Conservation (phyloP, 1,140 invertebrate species). For the Ruditapes philippinarum region DNA sequence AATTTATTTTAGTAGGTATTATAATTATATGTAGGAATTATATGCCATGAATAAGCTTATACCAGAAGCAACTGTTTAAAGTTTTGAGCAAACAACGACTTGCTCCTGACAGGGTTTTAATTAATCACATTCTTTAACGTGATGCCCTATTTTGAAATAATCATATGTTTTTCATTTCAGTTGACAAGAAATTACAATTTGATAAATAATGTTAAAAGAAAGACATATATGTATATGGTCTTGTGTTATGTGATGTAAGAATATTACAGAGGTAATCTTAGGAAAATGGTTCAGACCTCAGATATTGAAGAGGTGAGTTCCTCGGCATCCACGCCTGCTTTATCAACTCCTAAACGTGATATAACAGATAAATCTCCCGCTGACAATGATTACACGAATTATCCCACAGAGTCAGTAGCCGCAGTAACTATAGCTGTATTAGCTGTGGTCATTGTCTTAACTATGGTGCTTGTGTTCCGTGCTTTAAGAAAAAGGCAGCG, state of each 20-base stretch:
- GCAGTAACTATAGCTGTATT: constrained; percentile 62
- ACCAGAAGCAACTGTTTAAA: too few relatives aligned
- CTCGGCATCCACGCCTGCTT: not conserved
- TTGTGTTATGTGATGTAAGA: not conserved
- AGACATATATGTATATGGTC: too few relatives aligned
- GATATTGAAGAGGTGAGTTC: not conserved
- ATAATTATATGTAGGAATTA: too few relatives aligned
- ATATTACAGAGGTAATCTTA: not conserved
- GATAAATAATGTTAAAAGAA: too few relatives aligned
- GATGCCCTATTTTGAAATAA: too few relatives aligned
- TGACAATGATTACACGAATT: not conserved
- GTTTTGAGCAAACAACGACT: too few relatives aligned
- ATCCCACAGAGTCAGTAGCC: constrained; percentile 55
- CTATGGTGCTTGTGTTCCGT: constrained; percentile 60
- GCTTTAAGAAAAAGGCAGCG: constrained; percentile 58
- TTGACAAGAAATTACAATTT: too few relatives aligned
- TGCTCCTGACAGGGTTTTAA: too few relatives aligned
- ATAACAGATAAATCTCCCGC: not conserved
- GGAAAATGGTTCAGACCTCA: not conserved
- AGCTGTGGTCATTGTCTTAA: constrained; percentile 60
- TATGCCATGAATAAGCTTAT: too few relatives aligned
- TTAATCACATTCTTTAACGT: too few relatives aligned
- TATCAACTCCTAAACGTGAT: not conserved
- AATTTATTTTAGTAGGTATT: too few relatives aligned
- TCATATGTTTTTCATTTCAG: too few relatives aligned